These are phyloP conservation scores for Pelecanus crispus DNA, from an alignment of 2,113 vertebrate species.

Conservation along the genomic window DNA sequence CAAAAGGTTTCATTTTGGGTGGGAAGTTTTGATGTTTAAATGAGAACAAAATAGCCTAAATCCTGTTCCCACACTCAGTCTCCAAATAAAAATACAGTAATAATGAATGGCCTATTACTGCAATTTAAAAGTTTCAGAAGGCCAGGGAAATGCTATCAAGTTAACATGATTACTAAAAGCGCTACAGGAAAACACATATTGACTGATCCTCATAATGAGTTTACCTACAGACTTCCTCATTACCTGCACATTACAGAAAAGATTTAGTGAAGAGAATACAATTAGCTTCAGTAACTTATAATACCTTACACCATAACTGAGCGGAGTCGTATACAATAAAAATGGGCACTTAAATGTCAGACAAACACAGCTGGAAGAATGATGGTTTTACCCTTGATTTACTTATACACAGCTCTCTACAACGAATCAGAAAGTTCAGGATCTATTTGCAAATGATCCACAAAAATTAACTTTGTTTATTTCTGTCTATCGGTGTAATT, in stretches of 20 bases:
- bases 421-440: background rate
- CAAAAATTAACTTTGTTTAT: background rate
- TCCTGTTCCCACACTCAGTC: background rate
- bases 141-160: background rate
- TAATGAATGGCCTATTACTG: background rate
- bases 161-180: slow-evolving; percentile 27
- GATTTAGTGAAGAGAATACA: background rate
- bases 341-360: background rate
- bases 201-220: slow-evolving; percentile 34
- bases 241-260: slow-evolving; percentile 15
- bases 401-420: background rate
- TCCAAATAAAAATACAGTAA: background rate
- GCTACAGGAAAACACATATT: slow-evolving; percentile 39
- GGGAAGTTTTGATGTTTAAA: background rate
- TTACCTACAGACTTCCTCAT: slow-evolving; percentile 44
- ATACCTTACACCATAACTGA: background rate
- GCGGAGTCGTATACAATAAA: background rate
- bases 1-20: background rate
- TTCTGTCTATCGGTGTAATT: background rate
- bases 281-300: background rate
- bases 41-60: background rate
- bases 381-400: background rate
- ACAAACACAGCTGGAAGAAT: background rate
- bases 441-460: background rate
- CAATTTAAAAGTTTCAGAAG: background rate